Evolutionary conservation across 2,797 vertebrate species (phyloP).

Genomic region (Novumbra hubbsi): DNA sequence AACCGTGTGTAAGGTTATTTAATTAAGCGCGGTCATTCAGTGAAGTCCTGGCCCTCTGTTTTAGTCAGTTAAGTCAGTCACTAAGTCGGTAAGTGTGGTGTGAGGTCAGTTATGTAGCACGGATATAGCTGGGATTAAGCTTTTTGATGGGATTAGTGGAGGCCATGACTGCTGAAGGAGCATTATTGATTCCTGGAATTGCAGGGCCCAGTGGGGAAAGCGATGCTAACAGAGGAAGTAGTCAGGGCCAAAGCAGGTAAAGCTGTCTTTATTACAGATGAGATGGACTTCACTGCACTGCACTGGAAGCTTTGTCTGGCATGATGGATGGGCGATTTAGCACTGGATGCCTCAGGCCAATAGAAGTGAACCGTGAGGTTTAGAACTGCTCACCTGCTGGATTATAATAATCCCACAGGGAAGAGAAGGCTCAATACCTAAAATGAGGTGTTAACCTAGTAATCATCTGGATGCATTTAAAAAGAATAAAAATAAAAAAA

Average conservation of each 20-base stretch:
- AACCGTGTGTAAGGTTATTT: background rate
- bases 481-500: too few species aligned
- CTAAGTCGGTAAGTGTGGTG: background rate
- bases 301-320: background rate
- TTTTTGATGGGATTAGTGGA: background rate
- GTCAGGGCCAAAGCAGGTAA: background rate
- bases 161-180: conserved; percentile 1
- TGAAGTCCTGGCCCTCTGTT: background rate
- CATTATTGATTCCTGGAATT: conserved; percentile 6
- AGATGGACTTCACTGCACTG: background rate
- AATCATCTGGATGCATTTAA: background rate
- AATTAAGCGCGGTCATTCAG: background rate
- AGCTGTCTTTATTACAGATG: background rate
- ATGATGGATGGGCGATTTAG: background rate
- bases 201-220: background rate
- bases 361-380: background rate
- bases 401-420: background rate
- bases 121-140: background rate
- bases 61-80: background rate
- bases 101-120: background rate
- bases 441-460: background rate
- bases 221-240: background rate
- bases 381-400: background rate
- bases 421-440: background rate
- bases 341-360: background rate